Evolutionary conservation across 2,888 invertebrate species (phyloP), one percentile per base, ranked within the genome.

Genomic region (Dolichopus griseipennis): DNA sequence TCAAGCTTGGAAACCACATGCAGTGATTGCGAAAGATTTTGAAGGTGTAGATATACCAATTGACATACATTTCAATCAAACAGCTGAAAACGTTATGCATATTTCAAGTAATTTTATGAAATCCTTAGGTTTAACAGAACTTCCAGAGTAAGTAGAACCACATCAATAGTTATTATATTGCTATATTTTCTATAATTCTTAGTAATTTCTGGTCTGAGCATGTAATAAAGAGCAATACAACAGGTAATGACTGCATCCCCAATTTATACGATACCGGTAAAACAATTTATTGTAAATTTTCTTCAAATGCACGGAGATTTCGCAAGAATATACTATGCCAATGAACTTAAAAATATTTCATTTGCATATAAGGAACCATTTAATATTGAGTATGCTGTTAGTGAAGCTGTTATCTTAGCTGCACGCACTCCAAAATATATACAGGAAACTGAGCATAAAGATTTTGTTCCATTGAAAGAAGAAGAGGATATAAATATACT

Each of bases 91-190:
- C 62, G 83, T 93, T 84, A 93, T 92, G 80, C 83, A 87, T 75
- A 84, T 88, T 76, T 87, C 92, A 0, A 92, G 93, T 75, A 87
- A 89, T 69, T 93, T 93, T 80, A 92, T 92, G 81, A 85, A 84
- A 61, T 91, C 91, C 0, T 80, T 93, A 66, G 91, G 91, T 18
- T 20, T 61, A 6, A 61, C n/a, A n/a, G n/a, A n/a, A 61, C 20
- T 61, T 7, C 61, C 61, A 61, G 8, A 20, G 61, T 61, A 61
- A 61, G 5, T 27, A 27, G 2, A 4, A 4, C 5, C 27, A 27
- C 5, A 27, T 27, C 27, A 27, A 27, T n/a, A 5, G 27, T 20
- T 2, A 43, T 41, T 65, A 34, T 18, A 27, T 9, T n/a, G 7
- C 18, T 63, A 43, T 34, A 22, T 21, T 8, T 65, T 37, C 5